Conservation (phyloP, 2,797 vertebrate genomes). For the Xiphophorus birchmanni region DNA sequence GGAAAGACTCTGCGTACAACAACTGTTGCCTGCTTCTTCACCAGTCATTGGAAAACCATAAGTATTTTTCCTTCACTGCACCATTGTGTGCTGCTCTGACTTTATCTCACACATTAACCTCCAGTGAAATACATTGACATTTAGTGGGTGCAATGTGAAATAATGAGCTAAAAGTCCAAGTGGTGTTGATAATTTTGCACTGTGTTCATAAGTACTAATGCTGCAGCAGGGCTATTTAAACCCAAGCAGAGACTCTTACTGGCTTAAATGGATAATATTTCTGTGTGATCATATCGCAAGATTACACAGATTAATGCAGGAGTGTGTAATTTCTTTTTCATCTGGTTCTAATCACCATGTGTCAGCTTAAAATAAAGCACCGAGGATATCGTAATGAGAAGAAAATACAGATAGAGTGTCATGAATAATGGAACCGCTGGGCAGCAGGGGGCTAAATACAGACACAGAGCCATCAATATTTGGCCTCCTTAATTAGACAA, state of each 20-base stretch:
- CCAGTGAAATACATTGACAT: neutral
- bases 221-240: neutral
- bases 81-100: neutral
- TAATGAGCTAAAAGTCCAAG: neutral
- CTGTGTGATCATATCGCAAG: constrained; percentile 17
- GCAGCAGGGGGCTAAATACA: constrained; percentile 43
- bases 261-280: constrained; percentile 4
- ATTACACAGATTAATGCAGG: constrained; percentile 20
- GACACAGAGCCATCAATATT: constrained; percentile 48
- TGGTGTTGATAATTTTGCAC: neutral
- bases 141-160: neutral
- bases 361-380: constrained; percentile 31
- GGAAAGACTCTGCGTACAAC: too few species aligned
- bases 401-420: constrained; percentile 37
- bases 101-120: neutral
- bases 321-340: constrained; percentile 23
- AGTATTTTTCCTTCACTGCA: neutral
- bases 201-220: neutral
- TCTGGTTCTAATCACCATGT: constrained; percentile 19
- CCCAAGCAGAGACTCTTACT: neutral
- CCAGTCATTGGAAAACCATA: neutral
- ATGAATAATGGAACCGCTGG: constrained; percentile 48
- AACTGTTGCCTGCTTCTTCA: too few species aligned
- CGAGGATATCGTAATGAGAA: constrained; percentile 31
- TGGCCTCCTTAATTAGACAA: constrained; percentile 39